Base-by-base conservation (phyloP, 2,888 invertebrate genomes). In the Gnatocerus cornutus region DNA sequence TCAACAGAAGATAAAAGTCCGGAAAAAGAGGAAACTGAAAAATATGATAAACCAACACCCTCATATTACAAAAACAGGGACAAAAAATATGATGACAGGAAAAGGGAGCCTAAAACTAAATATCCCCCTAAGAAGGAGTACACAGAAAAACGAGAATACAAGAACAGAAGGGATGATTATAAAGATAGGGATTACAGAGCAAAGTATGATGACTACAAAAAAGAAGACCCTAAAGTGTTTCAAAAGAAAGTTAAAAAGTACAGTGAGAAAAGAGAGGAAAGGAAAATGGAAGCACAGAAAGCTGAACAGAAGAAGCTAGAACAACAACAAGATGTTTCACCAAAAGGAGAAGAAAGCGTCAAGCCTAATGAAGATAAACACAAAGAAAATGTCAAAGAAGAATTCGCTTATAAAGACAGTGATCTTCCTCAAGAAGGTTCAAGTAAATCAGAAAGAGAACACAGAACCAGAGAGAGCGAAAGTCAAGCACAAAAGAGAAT, bases 401-500 rank as follows among this genome's bases (percentile, higher is more conserved):
- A 21, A 50, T 12, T 43, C 3, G 41, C 50, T 27, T 46, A 12
- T 33, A 56, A 39, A 50, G 68, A 73, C 65, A 58, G 41, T 56
- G 72, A 72, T 67, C 33, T 13, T 14, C 68, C 65, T 30, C 71
- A 66, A 65, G 71, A 69, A 16, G 43, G 48, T 45, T 13, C 41
- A 39, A 50, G 61, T 16, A 71, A 71, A 45, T 55, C 70, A n/a
- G 50, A 43, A 37, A 73, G 53, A 64, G 74, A 75, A 37, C n/a
- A 12, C 30, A 72, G 66, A 48, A 63, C 6, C 21, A 70, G 37
- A 45, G 68, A 68, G 3, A 21, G 37, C 9, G 68, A 68, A 9
- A 14, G 12, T 6, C 52, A 59, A 10, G 71, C 69, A n/a, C 74
- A 76, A 53, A 78, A 87, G 70, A 84, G 89, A 72, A 89, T 89